A percentile compares a stretch with the other conserved stretches of the same genome.
Conservation (phyloP, 2,113 vertebrate species). For the Grammomys surdaster region DNA sequence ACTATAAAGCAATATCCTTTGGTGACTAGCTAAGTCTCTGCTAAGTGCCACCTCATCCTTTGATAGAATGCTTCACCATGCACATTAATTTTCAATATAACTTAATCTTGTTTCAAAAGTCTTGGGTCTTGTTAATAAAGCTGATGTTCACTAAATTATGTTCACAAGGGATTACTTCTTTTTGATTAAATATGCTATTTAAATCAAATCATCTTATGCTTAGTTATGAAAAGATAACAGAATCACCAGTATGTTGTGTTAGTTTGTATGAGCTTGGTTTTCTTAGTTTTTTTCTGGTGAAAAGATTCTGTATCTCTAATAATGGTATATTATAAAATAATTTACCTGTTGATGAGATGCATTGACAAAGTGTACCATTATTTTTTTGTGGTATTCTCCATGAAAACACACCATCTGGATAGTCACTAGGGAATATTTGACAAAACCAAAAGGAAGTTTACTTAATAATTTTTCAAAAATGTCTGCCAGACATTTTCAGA, state of each 20-base stretch:
- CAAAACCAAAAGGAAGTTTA: constrained; percentile 37
- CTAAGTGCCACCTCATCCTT: constrained; percentile 33
- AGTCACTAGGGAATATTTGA: constrained; percentile 38
- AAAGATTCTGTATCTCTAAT: constrained; percentile 53
- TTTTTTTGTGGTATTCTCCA: constrained; percentile 49
- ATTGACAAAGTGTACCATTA: constrained; percentile 48
- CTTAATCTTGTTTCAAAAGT: constrained; percentile 61
- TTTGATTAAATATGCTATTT: constrained; percentile 49
- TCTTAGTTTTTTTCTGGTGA: constrained; percentile 23
- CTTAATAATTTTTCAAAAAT: constrained; percentile 55
- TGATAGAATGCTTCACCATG: constrained; percentile 22
- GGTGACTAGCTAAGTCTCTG: constrained; percentile 48
- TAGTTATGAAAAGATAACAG: constrained; percentile 58
- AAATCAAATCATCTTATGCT: constrained; percentile 41
- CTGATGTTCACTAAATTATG: constrained; percentile 23
- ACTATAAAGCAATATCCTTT: constrained; percentile 53
- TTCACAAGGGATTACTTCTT: constrained; percentile 27
- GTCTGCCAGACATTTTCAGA: neutral
- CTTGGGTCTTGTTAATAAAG: constrained; percentile 50
- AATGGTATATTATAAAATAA: constrained; percentile 36
- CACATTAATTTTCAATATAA: constrained; percentile 44
- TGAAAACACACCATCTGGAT: constrained; percentile 56
- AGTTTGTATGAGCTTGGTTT: constrained; percentile 30
- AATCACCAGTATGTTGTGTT: constrained; percentile 49
- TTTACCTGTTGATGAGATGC: constrained; percentile 17